phyloP scores from a whole-genome alignment of 2,797 vertebrate genomes.

The Podargus strigoides region DNA sequence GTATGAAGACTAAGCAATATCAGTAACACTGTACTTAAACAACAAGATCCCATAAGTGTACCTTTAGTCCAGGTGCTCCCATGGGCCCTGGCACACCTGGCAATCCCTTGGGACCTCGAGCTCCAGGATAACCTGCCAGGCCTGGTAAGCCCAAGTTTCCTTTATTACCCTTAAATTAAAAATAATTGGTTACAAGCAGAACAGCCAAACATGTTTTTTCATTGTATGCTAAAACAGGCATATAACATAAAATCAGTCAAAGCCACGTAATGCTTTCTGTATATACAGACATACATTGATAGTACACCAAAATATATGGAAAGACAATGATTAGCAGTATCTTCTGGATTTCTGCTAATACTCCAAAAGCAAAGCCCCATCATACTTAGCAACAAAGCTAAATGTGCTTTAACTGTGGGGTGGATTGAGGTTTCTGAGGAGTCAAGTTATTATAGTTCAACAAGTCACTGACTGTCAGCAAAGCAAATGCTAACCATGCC shows the following conservation, averaged over 20 bases:
- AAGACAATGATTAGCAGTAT: neutral
- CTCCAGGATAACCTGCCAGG: conserved; percentile 83
- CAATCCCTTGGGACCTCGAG: conserved; percentile 80
- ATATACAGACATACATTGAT: neutral
- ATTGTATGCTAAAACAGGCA: neutral
- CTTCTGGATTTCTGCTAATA: neutral
- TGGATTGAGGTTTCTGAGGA: neutral
- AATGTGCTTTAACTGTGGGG: neutral
- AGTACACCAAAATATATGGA: neutral
- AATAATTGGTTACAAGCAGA: neutral
- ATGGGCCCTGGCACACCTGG: conserved; percentile 82
- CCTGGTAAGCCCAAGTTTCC: conserved; percentile 81
- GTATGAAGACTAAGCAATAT: neutral
- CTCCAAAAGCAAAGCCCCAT: neutral
- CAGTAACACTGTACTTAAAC: neutral
- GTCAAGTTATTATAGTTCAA: neutral
- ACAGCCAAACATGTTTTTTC: neutral
- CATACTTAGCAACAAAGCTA: neutral
- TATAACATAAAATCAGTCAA: neutral
- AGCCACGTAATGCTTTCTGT: neutral
- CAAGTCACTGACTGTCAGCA: neutral
- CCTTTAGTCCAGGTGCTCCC: conserved; percentile 86
- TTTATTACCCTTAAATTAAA: conserved; percentile 79
- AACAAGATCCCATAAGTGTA: conserved; percentile 16
- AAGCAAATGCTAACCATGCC: neutral